Evolutionary conservation across 2,888 invertebrate genomes (phyloP), one percentile per base, ranked within the genome.

Genomic region (Busseola fusca): DNA sequence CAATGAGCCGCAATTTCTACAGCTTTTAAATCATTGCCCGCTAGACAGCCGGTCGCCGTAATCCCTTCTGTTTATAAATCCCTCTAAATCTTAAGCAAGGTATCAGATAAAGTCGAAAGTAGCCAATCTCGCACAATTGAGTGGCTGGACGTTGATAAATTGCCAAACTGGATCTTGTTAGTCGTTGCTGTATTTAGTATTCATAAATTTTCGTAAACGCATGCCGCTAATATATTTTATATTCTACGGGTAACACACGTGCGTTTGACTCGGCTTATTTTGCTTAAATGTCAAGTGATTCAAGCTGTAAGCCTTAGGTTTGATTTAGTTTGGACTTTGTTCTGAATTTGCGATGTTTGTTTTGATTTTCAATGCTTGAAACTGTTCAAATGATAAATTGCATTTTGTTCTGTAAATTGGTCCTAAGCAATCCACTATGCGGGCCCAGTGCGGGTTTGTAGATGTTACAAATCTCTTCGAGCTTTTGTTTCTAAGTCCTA

Each of bases 81-180:
- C 76, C 80, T n/a, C 76, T 77, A 69, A 81, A 86, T 79, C 86
- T 82, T 80, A 80, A 60, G 69, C 84, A 73, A 84, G 85, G 80
- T 87, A 88, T 87, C 74, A 68, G 87, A 87, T 87, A 87, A 80
- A 82, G 78, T 83, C 70, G 84, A 82, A 83, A 86, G 86, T 82
- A 76, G 77, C 78, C 81, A 81, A 81, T 84, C 86, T 81, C 80
- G 81, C 74, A 80, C 83, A 85, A 85, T 82, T 83, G 82, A 80
- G 82, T 84, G 82, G 45, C 73, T 69, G 59, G 88, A 86, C 88
- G 67, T 81, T 83, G 87, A 88, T 87, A 87, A 85, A 88, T 88
- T 76, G 76, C 68, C 72, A 74, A 84, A 84, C 82, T 82, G 77
- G 84, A 83, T 86, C 82, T 84, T 78, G 85, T 85, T 82, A 81